phyloP scores from a whole-genome alignment of 2,888 invertebrate genomes.

The Unio delphinus region DNA sequence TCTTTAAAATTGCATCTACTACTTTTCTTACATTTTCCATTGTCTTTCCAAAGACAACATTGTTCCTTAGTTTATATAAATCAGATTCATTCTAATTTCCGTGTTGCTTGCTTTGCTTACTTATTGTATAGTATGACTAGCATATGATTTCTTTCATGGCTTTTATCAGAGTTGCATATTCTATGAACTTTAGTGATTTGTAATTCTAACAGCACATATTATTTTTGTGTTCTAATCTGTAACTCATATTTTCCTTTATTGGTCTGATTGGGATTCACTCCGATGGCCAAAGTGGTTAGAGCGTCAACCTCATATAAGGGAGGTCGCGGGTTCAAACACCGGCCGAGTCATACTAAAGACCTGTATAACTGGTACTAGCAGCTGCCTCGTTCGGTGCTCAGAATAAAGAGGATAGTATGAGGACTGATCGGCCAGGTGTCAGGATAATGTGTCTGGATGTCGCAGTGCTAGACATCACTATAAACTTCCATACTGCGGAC shows the following conservation, averaged over 20 bases:
- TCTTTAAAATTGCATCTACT: not conserved
- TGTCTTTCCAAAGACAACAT: not conserved
- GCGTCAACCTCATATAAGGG: no score
- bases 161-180: not conserved
- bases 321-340: no score
- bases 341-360: no score
- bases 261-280: not conserved
- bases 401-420: no score
- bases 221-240: not conserved
- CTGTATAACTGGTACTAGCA: no score
- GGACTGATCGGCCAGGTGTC: no score
- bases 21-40: slow-evolving; percentile 3
- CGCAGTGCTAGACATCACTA: no score
- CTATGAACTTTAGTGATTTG: slow-evolving; percentile 3
- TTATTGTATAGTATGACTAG: no score
- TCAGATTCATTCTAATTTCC: not conserved
- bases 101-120: not conserved
- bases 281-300: no score
- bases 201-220: not conserved
- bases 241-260: not conserved
- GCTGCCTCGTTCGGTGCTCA: no score
- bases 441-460: no score
- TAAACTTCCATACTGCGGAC: no score
- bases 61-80: not conserved
- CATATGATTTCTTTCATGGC: not conserved